These are phyloP conservation scores for Notarius lentiginosus DNA, from an alignment of 2,113 vertebrate genomes.

Conservation along the genomic window DNA sequence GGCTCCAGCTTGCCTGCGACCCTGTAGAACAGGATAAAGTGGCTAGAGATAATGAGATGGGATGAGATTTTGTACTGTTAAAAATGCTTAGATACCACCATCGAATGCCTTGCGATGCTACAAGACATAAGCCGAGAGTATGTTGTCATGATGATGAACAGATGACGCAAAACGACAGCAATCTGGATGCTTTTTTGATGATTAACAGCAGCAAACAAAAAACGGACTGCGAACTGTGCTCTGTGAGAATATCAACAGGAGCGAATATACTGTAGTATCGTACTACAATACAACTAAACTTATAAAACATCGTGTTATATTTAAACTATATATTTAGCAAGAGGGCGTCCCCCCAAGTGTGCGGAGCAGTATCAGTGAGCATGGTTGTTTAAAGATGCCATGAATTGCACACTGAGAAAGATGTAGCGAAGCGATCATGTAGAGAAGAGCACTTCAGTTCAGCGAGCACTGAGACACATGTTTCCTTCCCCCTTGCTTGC, in stretches of 20 bases:
- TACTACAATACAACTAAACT: not conserved
- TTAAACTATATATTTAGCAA: not conserved
- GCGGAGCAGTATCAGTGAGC: not conserved
- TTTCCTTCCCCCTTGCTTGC: not conserved
- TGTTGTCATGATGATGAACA: too few species aligned
- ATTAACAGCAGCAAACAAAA: too few species aligned
- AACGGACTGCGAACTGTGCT: not conserved
- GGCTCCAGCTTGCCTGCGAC: too few species aligned
- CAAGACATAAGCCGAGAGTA: not conserved
- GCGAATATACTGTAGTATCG: not conserved
- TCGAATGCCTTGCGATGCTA: not conserved
- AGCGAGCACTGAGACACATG: not conserved
- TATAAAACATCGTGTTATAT: not conserved
- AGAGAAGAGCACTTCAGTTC: not conserved
- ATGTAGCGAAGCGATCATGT: not conserved
- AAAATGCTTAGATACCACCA: not conserved
- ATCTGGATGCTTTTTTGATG: not conserved
- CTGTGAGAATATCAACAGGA: not conserved
- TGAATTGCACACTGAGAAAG: too few species aligned
- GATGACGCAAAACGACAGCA: not conserved
- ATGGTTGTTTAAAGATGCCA: too few species aligned
- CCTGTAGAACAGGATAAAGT: too few species aligned
- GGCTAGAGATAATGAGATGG: too few species aligned
- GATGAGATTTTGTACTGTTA: too few species aligned
- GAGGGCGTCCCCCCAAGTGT: not conserved